Conservation (phyloP, 2,797 vertebrate genomes). For the Microcaecilia unicolor region DNA sequence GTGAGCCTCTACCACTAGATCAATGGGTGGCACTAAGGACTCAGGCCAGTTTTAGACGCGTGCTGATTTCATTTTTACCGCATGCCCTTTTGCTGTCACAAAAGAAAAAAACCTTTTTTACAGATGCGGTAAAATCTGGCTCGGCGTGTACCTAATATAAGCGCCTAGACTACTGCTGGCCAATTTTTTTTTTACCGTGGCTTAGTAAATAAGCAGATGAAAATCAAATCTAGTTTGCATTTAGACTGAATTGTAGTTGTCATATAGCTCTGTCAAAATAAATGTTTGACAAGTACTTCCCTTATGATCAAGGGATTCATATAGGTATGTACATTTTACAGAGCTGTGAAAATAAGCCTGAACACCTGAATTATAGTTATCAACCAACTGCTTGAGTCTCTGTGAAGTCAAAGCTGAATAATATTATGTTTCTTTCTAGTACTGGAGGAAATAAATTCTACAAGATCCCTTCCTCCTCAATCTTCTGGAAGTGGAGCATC, state of each 20-base stretch:
- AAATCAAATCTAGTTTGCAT: no score
- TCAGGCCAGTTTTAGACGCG: no score
- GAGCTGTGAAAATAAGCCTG: not conserved
- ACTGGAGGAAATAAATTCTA: conserved; percentile 60
- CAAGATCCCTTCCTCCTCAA: not conserved
- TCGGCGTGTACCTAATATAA: no score
- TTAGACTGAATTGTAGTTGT: not conserved
- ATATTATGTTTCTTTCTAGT: conserved; percentile 41
- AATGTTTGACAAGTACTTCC: not conserved
- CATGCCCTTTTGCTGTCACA: no score
- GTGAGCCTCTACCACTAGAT: no score
- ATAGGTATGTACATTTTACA: not conserved
- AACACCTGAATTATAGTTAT: not conserved
- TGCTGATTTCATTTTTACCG: no score
- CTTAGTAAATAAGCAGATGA: no score
- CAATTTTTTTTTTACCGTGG: no score
- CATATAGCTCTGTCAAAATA: not conserved
- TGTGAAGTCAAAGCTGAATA: conserved; percentile 9
- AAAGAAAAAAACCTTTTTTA: no score
- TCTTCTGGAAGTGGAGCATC: not conserved
- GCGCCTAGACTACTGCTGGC: no score
- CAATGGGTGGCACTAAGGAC: no score
- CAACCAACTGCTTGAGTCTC: not conserved
- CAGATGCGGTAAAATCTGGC: no score
- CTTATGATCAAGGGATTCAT: not conserved